Evolutionary conservation across 2,797 vertebrate species (phyloP), one percentile per base, ranked within the genome.

Genomic region (Xenentodon cancila): DNA sequence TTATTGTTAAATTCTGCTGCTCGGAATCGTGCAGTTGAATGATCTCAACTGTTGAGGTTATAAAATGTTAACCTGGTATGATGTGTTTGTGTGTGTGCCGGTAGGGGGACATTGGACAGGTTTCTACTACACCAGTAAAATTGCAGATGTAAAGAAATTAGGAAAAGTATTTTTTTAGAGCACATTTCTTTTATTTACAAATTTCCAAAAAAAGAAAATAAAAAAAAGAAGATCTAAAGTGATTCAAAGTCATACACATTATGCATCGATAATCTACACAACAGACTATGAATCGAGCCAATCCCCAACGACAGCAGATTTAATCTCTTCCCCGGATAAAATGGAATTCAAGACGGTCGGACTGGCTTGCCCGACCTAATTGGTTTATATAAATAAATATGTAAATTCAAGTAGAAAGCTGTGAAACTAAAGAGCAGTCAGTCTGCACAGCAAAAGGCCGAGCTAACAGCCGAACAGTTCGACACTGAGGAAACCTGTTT

Each of bases 121-220:
- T 54, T 19, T 19, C 16, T 16, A 37, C 42, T 59, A 47, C 21
- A 15, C 48, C n/a, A n/a, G n/a, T 42, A 25, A 3, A 53, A n/a
- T 47, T 19, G 45, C 44, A 61, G 3, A 37, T 16, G 27, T 42
- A 52, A 84, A 86, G 37, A 72, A 77, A 76, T 20, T 32, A 46
- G 21, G 19, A 71, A 76, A 76, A 73, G 45, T 56, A 48, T 53
- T 50, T 82, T 90, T 90, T 65, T 11, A 66, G 61, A 85, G 80
- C 82, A 82, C 55, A 79, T 90, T 89, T 89, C 50, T 84, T 88
- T 93, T 91, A 92, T 92, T 93, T 88, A 92, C 90, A 90, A 92
- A 91, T 67, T 86, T 84, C 64, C 77, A 88, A 86, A 85, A 88
- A 79, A 67, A 58, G 62, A 76, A 61, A 59, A 53, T 25, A 49